Evolutionary conservation across 2,113 vertebrate species (phyloP), one percentile per base, ranked within the genome.

Genomic region (Ciconia maguari): DNA sequence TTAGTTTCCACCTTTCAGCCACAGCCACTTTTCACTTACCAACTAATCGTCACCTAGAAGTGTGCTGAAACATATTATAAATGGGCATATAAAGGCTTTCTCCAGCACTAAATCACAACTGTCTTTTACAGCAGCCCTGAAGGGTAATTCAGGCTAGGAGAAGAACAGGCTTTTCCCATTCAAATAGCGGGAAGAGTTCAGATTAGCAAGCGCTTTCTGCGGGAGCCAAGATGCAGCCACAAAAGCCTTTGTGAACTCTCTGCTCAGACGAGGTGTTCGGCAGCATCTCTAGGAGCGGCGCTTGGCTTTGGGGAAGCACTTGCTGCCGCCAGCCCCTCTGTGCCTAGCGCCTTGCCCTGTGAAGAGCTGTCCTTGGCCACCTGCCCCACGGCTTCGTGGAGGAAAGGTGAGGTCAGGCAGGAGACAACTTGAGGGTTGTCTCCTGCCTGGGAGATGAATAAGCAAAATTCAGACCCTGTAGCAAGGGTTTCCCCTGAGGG

Each of bases 1-100:
- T 70, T 93, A 48, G 78, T 66, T 96, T 82, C 84, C 81, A 89
- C 66, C 81, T 94, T 95, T 90, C 93, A 80, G 91, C 87, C 84
- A 77, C 61, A 76, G 87, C 66, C 55, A 74, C 89, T 97, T 93
- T 90, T 93, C 89, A 60, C 87, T 76, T 90, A 49, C 91, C 78
- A 66, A 85, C 65, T 83, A 83, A 94, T 83, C 5, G 3, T 83
- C 89, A 83, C 62, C 61, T 32, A 46, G 41, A 89, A 91, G 70
- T 32, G 60, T 60, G 38, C 75, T 62, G 81, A 95, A 88, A 87
- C 1, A 2, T 76, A 32, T 80, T 83, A 81, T 65, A 80, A 89
- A 93, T 46, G 62, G 76, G 54, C 87, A 85, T 12, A 55, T 75
- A 83, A 87, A 91, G 62, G 69, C 65, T 81, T 91, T 83, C 89